Percentiles rank a stretch among this genome's conserved stretches.
Conservation (phyloP, 2,113 vertebrate genomes). For the Prinia subflava region DNA sequence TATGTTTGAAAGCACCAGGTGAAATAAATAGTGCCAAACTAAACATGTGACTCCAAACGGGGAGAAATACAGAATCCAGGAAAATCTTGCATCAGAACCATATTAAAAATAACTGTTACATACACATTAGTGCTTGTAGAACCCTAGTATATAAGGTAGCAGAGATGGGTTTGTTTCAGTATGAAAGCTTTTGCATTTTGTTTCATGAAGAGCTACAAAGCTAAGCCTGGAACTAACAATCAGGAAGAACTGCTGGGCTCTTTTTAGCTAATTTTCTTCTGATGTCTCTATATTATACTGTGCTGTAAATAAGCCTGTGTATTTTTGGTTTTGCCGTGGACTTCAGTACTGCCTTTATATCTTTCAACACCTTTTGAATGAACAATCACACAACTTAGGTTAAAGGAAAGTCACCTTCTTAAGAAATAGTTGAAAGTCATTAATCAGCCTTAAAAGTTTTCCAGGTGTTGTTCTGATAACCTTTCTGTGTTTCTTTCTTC, state of each 20-base stretch:
- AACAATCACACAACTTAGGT: neutral
- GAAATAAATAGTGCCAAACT: neutral
- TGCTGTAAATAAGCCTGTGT: neutral
- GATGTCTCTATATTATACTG: neutral
- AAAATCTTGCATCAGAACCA: neutral
- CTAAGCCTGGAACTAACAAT: neutral
- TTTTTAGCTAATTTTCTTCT: neutral
- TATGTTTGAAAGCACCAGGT: neutral
- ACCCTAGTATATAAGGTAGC: neutral
- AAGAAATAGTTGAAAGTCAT: neutral
- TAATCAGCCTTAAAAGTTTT: neutral
- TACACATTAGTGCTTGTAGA: neutral
- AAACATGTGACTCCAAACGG: neutral
- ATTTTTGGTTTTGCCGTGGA: neutral
- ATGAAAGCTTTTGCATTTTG: neutral
- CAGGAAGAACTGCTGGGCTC: neutral
- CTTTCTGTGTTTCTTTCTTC: constrained; percentile 47
- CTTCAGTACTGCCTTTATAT: neutral
- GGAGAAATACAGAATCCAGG: neutral
- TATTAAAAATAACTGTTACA: neutral
- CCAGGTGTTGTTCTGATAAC: constrained; percentile 21
- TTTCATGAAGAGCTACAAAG: neutral
- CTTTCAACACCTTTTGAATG: neutral
- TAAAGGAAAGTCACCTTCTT: neutral
- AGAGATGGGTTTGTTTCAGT: neutral